Evolutionary conservation across 2,888 invertebrate species (phyloP).

Genomic region (Noctua comes): DNA sequence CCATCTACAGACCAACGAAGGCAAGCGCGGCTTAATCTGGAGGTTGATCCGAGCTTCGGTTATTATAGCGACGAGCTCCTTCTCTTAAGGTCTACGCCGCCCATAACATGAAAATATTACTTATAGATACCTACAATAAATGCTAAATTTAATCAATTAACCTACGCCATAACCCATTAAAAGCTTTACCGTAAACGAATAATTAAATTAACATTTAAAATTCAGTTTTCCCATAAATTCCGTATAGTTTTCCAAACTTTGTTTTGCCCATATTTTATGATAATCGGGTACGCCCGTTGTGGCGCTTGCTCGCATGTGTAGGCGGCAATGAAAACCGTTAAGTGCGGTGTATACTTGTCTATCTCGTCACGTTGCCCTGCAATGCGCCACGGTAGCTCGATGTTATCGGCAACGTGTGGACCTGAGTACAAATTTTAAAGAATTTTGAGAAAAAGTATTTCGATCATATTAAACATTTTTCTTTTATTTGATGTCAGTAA

Average conservation of each 20-base stretch:
- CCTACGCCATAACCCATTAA: constrained; percentile 20
- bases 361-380: constrained; percentile 51
- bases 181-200: constrained; percentile 5
- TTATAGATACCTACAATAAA: background rate
- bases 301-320: constrained; percentile 2
- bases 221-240: constrained; percentile 15
- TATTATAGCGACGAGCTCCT: too few species aligned
- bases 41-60: too few species aligned
- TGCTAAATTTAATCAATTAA: background rate
- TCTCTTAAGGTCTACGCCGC: background rate
- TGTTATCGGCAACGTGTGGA: constrained; percentile 23
- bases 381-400: constrained; percentile 47
- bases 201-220: background rate
- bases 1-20: too few species aligned
- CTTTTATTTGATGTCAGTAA: background rate
- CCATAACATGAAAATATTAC: background rate
- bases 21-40: too few species aligned
- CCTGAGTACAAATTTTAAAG: background rate
- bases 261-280: background rate
- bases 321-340: background rate
- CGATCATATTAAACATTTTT: background rate
- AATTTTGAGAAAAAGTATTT: background rate
- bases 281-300: background rate
- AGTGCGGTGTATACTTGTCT: constrained; percentile 33
- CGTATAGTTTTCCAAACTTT: constrained; percentile 10